Base-by-base conservation (phyloP, 2,113 vertebrate genomes). In the Rhombomys opimus region DNA sequence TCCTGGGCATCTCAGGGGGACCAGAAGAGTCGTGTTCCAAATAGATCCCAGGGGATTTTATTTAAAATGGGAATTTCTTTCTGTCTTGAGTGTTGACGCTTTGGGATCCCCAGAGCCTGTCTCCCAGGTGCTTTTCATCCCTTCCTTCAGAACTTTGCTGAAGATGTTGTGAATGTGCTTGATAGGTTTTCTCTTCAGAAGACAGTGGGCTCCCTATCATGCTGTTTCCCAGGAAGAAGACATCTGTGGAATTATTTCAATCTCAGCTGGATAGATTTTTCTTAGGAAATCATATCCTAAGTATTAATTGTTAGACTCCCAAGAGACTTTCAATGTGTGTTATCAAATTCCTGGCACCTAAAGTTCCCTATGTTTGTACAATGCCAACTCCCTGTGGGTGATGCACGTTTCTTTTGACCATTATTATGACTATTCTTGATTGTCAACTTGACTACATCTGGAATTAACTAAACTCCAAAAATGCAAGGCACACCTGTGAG, bases 181-280 rank as follows among this genome's bases (percentile, higher is more conserved):
- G 22, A 88, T 59, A 61, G 54, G 57, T 27, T 2, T 68, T 35
- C 14, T 78, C 46, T 77, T 87, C 35, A 86, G 27, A 94, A 32
- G 50, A 63, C 2, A 13, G 1, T 52, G 41, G 32, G 14, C 78
- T 67, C 30, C 27, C 54, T 76, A 86, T 25, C 32, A 10, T 7
- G 25, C 2, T 54, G 18, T 54, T 93, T 86, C 85, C 50, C 73
- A 90, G 32, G n/a, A n/a, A 81, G 5, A 86, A 2, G 27, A 8
- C 3, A 35, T 35, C 72, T 52, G 27, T 38, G 18, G 13, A 77
- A 20, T 35, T 57, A 54, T 50, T 89, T 90, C 5, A 23, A 63
- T 87, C 89, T 96, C 23, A 92, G n/a, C 1, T 87, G 61, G 10
- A 86, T 27, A 91, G 15, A 38, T 65, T 46, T 93, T 93, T 68